Base-by-base conservation (phyloP, 1,140 invertebrate species). In the Lethrus apterus region DNA sequence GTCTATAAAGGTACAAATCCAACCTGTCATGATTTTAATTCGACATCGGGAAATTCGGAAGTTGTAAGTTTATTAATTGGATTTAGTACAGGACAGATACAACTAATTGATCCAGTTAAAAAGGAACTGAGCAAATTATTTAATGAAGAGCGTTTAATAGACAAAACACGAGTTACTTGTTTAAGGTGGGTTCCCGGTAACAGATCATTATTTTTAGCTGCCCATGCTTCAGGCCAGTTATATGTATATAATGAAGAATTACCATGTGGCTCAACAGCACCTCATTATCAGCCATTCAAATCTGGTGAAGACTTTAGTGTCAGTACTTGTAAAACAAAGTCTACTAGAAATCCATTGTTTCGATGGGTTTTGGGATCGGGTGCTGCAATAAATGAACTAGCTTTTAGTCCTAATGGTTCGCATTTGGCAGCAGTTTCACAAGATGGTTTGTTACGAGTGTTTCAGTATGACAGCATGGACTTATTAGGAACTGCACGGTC, bases 1-100 rank as follows among this genome's bases (percentile, higher is more conserved):
- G 81, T 95, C 58, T 99, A 99, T 69, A 98, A 99, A 75, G 93
- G 93, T 60, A 97, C 93, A 52, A 96, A 92, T 74, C 95, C 95
- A 38, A 98, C 95, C 17, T 98, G 94, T 70, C 96, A 99, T 73
- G 94, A 98, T 75, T 98, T 98, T 68, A 98, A 98, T 76, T 76
- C 81, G 48, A 76, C 82, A 45, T 84, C 86, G 44, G 84, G 89
- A 40, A 84, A 82, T 34, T 71, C 74, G 33, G 89, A 94, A 36
- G 85, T 83, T 67, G 84, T 92, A 33, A 84, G 79, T 29, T 74
- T 99, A 46, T 71, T 98, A 54, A 89, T 99, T 58, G 95, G 96
- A 32, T 98, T 98, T 73, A 93, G 91, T 61, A 94, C 91, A 32
- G 96, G 96, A 50, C 93, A 89, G 74, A 93, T 98, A 64, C 94